These are phyloP conservation scores for Seriola rivoliana DNA, from an alignment of 2,113 vertebrate genomes.

Conservation along the genomic window DNA sequence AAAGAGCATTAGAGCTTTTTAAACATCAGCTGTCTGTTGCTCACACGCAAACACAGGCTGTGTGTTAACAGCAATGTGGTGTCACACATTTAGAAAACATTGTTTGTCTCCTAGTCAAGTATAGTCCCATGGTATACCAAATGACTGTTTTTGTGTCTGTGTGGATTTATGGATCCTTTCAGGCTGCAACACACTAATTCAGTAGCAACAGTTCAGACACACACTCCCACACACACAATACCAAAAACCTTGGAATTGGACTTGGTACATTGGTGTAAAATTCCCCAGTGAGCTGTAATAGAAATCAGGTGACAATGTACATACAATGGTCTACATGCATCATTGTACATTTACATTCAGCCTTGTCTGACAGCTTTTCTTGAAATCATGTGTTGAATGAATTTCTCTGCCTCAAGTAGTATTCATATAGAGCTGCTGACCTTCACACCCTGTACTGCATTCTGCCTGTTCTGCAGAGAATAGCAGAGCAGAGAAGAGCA, in stretches of 20 bases:
- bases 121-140: constrained; percentile 40
- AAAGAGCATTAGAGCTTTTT: constrained; percentile 59
- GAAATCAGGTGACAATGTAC: not conserved
- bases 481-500: not conserved
- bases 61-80: constrained; percentile 46
- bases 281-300: not conserved
- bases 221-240: not conserved
- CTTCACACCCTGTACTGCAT: constrained; percentile 1
- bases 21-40: constrained; percentile 55
- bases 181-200: constrained; percentile 9
- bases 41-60: not conserved
- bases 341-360: not conserved
- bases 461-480: not conserved
- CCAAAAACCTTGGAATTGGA: not conserved
- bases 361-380: not conserved
- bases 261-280: too few relatives aligned
- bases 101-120: constrained; percentile 55
- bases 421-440: constrained; percentile 2
- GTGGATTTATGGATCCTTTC: constrained; percentile 25
- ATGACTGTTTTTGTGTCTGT: constrained; percentile 27
- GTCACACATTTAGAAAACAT: constrained; percentile 58
- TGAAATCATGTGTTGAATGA: not conserved
- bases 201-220: not conserved
- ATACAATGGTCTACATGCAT: not conserved
- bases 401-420: not conserved